phyloP scores from a whole-genome alignment of 92 coral and sea anemone genomes.

The Epizoanthus scotinus region DNA sequence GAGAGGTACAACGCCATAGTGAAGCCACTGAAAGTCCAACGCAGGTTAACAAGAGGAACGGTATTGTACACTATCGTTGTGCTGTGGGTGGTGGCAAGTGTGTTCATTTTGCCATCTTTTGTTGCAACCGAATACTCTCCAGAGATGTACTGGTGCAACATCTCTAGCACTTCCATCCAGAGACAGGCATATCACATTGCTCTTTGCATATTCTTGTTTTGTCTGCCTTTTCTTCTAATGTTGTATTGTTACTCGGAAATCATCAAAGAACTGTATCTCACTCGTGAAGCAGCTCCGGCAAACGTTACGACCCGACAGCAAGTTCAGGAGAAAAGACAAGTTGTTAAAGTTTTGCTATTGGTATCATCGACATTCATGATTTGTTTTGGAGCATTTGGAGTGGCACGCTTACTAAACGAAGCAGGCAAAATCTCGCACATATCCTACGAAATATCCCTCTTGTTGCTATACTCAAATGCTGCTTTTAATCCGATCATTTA shows the following conservation, averaged over 20 bases:
- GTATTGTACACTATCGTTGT: not conserved
- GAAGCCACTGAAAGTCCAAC: conserved; percentile 37
- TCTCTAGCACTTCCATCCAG: conserved; percentile 1
- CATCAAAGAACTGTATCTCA: conserved; percentile 40
- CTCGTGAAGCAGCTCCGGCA: conserved; percentile 22
- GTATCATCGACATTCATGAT: conserved; percentile 41
- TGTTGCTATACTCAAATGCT: conserved; percentile 49
- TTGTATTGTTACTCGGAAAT: conserved; percentile 50
- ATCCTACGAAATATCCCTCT: conserved; percentile 33
- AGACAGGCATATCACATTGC: conserved; percentile 24
- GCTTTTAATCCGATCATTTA: conserved; percentile 56
- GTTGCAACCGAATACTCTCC: conserved; percentile 40
- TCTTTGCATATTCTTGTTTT: conserved; percentile 37
- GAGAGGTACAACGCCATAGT: conserved; percentile 63
- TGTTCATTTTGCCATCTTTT: conserved; percentile 42
- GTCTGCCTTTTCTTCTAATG: conserved; percentile 44
- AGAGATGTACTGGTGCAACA: conserved; percentile 3
- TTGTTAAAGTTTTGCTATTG: conserved; percentile 35
- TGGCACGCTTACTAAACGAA: conserved; percentile 28
- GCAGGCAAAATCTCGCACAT: conserved; percentile 10
- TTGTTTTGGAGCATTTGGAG: conserved; percentile 55
- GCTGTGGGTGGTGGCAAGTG: conserved; percentile 25
- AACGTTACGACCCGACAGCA: conserved; percentile 14
- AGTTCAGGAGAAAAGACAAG: conserved; percentile 40
- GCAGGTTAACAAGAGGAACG: conserved; percentile 32